A percentile compares a stretch with the other conserved stretches of the same genome.
Conservation (phyloP, 1,140 invertebrate genomes). For the Ostrea denselamellosa region DNA sequence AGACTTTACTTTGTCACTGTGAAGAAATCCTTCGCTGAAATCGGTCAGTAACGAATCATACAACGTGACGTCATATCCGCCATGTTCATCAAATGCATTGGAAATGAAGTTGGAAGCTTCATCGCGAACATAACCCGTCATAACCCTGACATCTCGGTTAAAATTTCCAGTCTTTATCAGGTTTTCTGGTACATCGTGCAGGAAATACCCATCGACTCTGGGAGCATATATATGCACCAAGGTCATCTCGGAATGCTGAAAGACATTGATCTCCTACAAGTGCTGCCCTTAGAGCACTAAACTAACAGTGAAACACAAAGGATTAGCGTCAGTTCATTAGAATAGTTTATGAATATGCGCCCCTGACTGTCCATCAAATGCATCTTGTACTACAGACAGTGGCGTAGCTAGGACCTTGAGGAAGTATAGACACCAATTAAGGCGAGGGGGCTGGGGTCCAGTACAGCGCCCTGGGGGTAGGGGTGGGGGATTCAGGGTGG, state of each 20-base stretch:
- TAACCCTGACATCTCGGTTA: conserved; percentile 25
- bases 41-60: not conserved
- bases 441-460: too few species aligned
- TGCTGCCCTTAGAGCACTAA: too few species aligned
- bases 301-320: too few species aligned
- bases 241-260: conserved; percentile 51
- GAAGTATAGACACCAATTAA: too few species aligned
- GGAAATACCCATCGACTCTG: conserved; percentile 56
- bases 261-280: not conserved
- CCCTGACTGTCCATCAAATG: too few species aligned
- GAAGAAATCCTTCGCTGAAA: not conserved
- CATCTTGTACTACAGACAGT: too few species aligned
- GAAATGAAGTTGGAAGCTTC: conserved; percentile 51
- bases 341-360: too few species aligned
- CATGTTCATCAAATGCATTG: not conserved
- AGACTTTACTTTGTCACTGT: not conserved
- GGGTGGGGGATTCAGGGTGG: too few species aligned
- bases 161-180: conserved; percentile 49
- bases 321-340: too few species aligned
- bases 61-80: not conserved
- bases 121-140: conserved; percentile 52
- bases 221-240: conserved; percentile 52
- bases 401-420: too few species aligned
- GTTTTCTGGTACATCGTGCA: conserved; percentile 54
- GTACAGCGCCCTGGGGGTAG: too few species aligned